Conservation (phyloP, 2,797 vertebrate species). For the Leptoclinus maculatus region DNA sequence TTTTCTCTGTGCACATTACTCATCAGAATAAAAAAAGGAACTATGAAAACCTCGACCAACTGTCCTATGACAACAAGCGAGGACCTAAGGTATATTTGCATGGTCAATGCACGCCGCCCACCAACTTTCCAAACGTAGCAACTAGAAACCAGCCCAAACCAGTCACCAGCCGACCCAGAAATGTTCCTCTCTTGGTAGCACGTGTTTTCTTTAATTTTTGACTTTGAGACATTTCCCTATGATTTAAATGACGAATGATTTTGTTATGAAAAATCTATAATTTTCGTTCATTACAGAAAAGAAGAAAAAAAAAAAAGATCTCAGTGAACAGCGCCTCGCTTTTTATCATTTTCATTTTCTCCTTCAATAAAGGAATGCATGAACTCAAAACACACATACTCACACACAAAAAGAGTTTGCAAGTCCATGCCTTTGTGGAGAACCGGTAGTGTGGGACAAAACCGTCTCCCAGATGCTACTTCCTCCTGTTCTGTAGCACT, state of each 20-base stretch:
- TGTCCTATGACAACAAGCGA: constrained; percentile 99
- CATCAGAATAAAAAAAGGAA: constrained; percentile 99
- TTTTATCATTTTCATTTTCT: constrained; percentile 86
- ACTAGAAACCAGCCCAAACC: constrained; percentile 89
- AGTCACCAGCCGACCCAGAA: constrained; percentile 89
- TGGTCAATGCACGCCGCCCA: constrained; percentile 99
- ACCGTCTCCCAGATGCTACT: constrained; percentile 81
- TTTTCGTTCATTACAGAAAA: constrained; percentile 76
- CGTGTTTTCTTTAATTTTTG: constrained; percentile 87
- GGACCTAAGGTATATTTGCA: constrained; percentile 99
- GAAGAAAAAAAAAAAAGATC: constrained; percentile 58
- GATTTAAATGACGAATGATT: constrained; percentile 87
- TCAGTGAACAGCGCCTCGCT: constrained; percentile 77
- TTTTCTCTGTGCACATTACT: constrained; percentile 99
- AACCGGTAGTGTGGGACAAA: constrained; percentile 87
- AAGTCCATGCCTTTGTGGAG: constrained; percentile 88
- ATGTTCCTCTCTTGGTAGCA: constrained; percentile 90
- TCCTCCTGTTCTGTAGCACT: constrained; percentile 83
- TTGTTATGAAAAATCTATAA: constrained; percentile 81
- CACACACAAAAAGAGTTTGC: constrained; percentile 89
- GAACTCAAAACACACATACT: constrained; percentile 81
- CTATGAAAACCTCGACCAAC: constrained; percentile 99
- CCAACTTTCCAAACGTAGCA: constrained; percentile 98
- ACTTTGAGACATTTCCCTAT: constrained; percentile 84
- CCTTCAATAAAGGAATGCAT: constrained; percentile 95